phyloP scores from a whole-genome alignment of 2,888 invertebrate genomes.

The Argyresthia goedartella region DNA sequence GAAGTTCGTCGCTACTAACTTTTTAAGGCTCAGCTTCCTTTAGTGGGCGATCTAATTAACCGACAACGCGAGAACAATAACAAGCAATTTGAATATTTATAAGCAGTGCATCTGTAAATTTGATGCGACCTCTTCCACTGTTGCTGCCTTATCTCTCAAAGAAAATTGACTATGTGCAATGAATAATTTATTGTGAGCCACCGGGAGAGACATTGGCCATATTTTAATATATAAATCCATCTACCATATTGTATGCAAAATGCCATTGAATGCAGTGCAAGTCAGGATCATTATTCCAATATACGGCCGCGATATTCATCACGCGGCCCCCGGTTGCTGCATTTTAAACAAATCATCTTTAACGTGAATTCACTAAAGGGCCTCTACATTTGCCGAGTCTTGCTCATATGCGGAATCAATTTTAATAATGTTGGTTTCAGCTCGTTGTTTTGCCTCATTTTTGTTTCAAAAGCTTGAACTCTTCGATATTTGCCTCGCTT shows the following conservation, averaged over 20 bases:
- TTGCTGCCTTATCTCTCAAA: slow-evolving; percentile 47
- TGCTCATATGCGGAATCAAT: slow-evolving; percentile 29
- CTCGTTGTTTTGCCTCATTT: slow-evolving; percentile 6
- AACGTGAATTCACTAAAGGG: slow-evolving; percentile 27
- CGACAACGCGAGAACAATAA: slow-evolving; percentile 64
- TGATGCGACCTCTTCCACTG: slow-evolving; percentile 41
- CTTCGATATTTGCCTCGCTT: slow-evolving; percentile 19
- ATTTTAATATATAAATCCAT: slow-evolving; percentile 68
- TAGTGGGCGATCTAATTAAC: slow-evolving; percentile 67
- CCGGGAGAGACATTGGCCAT: slow-evolving; percentile 64
- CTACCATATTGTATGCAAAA: slow-evolving; percentile 71
- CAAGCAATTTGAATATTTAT: slow-evolving; percentile 66
- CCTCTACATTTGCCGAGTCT: slow-evolving; percentile 1
- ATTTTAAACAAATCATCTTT: slow-evolving; percentile 70
- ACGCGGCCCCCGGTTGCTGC: slow-evolving; percentile 47
- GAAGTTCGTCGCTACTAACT: slow-evolving; percentile 53
- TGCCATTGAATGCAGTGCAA: slow-evolving; percentile 68
- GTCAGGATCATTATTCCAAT: slow-evolving; percentile 67
- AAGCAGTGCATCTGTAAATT: slow-evolving; percentile 50
- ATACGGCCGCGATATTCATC: slow-evolving; percentile 66
- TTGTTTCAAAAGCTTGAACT: slow-evolving; percentile 22
- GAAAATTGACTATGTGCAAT: slow-evolving; percentile 65
- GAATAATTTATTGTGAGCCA: slow-evolving; percentile 67
- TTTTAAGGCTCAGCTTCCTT: slow-evolving; percentile 52
- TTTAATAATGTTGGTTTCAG: slow-evolving; percentile 36